Conservation (phyloP, 2,797 vertebrate genomes). For the Hydrocynus forskahlii region DNA sequence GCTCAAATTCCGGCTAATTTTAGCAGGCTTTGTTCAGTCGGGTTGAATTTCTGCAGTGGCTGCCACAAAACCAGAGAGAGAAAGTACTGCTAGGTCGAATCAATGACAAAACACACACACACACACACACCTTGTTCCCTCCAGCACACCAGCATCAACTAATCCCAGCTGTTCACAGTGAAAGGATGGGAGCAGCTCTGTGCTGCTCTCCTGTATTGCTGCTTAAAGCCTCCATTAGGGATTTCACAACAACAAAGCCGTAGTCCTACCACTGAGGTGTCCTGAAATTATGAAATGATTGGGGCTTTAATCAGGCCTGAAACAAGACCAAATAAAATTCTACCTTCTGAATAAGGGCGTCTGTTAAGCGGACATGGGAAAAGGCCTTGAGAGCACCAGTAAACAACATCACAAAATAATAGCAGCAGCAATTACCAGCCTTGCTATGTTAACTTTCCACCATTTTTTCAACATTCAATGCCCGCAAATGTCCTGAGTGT, state of each 20-base stretch:
- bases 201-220: neutral
- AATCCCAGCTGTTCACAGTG: neutral
- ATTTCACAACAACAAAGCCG: neutral
- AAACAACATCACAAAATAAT: too few species aligned
- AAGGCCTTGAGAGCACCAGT: too few species aligned
- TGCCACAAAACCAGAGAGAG: neutral
- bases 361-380: too few species aligned
- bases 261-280: too few species aligned
- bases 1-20: neutral
- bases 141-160: neutral
- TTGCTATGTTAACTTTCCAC: too few species aligned
- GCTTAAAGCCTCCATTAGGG: neutral
- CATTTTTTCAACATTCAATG: too few species aligned
- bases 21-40: neutral
- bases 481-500: too few species aligned
- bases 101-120: neutral
- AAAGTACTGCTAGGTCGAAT: neutral
- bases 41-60: neutral
- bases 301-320: too few species aligned
- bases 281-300: too few species aligned
- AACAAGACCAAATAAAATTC: too few species aligned
- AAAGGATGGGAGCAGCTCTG: neutral
- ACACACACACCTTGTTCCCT: neutral
- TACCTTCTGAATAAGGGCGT: too few species aligned
- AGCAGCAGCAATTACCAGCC: too few species aligned